These are phyloP conservation scores for Trachemys scripta DNA, from an alignment of 2,113 vertebrate species.

Conservation along the genomic window DNA sequence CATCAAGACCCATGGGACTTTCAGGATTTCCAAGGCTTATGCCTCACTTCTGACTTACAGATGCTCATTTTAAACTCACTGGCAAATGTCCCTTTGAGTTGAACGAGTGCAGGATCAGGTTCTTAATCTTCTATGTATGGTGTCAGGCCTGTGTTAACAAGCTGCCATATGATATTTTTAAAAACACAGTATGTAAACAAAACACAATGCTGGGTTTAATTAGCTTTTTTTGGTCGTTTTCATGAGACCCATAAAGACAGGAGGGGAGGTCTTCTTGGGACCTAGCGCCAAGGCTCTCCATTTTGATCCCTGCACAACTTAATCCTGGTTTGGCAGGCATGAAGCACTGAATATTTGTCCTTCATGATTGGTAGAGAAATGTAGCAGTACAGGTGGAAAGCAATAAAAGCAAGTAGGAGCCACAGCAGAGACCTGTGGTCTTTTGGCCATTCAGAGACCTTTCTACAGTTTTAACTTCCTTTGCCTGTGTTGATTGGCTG, in stretches of 20 bases:
- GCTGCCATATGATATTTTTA: neutral
- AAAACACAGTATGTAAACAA: neutral
- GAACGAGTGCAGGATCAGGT: neutral
- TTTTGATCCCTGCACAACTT: neutral
- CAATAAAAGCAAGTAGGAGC: neutral
- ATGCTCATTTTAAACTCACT: fast-evolving
- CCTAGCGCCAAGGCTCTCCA: neutral
- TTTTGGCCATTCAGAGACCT: neutral
- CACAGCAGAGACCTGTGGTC: neutral
- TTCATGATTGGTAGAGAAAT: neutral
- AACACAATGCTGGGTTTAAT: neutral
- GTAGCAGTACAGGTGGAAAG: neutral
- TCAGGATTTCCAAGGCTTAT: neutral
- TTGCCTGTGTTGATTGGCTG: neutral
- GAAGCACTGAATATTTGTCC: fast-evolving
- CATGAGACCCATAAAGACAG: fast-evolving
- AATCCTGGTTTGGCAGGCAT: neutral
- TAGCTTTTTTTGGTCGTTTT: neutral
- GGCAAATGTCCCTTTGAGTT: neutral
- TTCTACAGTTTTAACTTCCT: neutral
- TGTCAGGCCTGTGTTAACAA: neutral
- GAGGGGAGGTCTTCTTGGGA: neutral
- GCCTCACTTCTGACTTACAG: neutral
- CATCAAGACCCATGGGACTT: neutral
- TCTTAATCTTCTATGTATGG: neutral